Conservation (phyloP, 2,113 vertebrate species). For the Apteryx mantelli region DNA sequence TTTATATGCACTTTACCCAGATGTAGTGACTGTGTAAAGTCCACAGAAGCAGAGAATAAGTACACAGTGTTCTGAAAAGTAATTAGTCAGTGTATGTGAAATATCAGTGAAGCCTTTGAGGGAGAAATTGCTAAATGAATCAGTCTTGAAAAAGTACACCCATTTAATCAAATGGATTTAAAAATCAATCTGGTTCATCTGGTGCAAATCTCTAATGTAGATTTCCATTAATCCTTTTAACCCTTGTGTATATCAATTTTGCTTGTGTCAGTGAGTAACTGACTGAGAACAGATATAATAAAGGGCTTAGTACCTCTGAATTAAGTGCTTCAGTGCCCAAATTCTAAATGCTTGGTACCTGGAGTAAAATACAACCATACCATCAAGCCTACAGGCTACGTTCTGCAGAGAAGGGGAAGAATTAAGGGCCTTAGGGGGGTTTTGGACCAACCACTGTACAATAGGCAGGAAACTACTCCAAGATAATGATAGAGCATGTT, state of each 20-base stretch:
- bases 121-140: constrained; percentile 61
- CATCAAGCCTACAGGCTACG: not conserved
- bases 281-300: not conserved
- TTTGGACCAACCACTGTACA: not conserved
- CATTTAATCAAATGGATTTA: constrained; percentile 70
- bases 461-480: not conserved
- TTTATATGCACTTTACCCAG: constrained; percentile 21
- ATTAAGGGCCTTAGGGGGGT: not conserved
- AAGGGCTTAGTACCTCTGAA: not conserved
- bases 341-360: not conserved
- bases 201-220: constrained; percentile 16
- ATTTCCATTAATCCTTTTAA: constrained; percentile 57
- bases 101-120: constrained; percentile 59
- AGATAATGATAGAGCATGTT: not conserved
- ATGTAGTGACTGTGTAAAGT: constrained; percentile 36
- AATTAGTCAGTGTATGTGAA: constrained; percentile 62
- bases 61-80: constrained; percentile 63
- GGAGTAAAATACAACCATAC: not conserved
- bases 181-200: constrained; percentile 62
- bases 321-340: not conserved
- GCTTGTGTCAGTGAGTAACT: constrained; percentile 17
- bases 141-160: constrained; percentile 54
- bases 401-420: not conserved
- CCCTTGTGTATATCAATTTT: constrained; percentile 39
- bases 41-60: constrained; percentile 49